These are phyloP conservation scores for Esox masquinongy DNA, from an alignment of 2,797 vertebrate species.

Conservation along the genomic window DNA sequence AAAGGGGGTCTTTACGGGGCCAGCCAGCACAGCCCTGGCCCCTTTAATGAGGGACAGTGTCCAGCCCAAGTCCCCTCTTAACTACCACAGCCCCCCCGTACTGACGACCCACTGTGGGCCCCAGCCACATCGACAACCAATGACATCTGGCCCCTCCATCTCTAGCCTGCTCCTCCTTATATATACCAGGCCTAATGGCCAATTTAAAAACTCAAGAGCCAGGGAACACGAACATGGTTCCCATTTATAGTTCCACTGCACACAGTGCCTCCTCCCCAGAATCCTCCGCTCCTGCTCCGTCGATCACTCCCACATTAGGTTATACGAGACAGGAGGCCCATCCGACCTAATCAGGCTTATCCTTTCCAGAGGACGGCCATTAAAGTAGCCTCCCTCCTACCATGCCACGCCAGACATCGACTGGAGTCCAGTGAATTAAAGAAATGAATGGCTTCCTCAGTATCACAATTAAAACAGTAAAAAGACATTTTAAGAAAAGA, in stretches of 20 bases:
- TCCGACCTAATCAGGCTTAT: constrained; percentile 79
- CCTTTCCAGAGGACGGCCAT: constrained; percentile 72
- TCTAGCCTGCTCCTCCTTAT: constrained; percentile 59
- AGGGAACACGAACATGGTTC: constrained; percentile 66
- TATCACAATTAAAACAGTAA: constrained; percentile 66
- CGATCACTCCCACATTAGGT: constrained; percentile 75
- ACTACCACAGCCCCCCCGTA: constrained; percentile 45
- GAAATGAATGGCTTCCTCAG: constrained; percentile 65
- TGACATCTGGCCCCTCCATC: constrained; percentile 78
- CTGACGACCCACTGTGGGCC: constrained; percentile 60
- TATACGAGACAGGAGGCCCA: constrained; percentile 76
- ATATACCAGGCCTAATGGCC: constrained; percentile 62
- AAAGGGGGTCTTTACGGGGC: constrained; percentile 63
- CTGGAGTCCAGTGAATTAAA: constrained; percentile 67
- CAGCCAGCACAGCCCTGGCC: constrained; percentile 55
- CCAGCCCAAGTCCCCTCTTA: constrained; percentile 49
- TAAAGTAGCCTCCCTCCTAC: constrained; percentile 53
- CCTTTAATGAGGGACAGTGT: constrained; percentile 75
- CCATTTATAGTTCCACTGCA: constrained; percentile 72
- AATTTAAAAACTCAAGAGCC: constrained; percentile 70
- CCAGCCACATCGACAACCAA: constrained; percentile 65
- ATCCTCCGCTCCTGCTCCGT: constrained; percentile 59
- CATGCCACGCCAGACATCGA: constrained; percentile 57
- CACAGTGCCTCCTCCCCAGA: constrained; percentile 65
- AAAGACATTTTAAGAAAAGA: constrained; percentile 69